These are phyloP conservation scores for Notodonta dromedarius DNA, from an alignment of 2,888 invertebrate species.

Conservation along the genomic window DNA sequence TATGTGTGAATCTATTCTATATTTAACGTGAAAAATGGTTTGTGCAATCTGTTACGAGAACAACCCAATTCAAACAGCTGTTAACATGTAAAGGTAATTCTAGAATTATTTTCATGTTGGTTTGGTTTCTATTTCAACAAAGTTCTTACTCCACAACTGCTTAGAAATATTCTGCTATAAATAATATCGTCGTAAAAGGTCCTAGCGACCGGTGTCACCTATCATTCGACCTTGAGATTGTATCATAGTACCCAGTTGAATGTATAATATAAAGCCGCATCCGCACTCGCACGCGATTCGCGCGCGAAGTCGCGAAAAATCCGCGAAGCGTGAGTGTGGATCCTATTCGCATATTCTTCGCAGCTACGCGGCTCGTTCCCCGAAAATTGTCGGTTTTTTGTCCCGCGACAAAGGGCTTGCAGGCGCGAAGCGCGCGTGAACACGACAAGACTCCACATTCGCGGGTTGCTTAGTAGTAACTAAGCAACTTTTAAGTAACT, in stretches of 20 bases:
- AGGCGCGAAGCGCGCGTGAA: too few species aligned
- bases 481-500: too few species aligned
- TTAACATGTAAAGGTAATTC: constrained; percentile 72
- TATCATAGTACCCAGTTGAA: background rate
- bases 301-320: too few species aligned
- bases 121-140: constrained; percentile 9
- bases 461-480: too few species aligned
- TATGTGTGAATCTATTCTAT: constrained; percentile 15
- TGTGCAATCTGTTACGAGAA: constrained; percentile 38
- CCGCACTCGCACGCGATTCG: too few species aligned
- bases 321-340: too few species aligned
- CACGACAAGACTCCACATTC: too few species aligned
- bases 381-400: too few species aligned
- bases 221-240: constrained; percentile 49
- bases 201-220: constrained; percentile 35
- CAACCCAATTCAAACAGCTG: constrained; percentile 59
- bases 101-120: background rate
- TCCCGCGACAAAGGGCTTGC: too few species aligned
- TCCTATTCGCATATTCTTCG: too few species aligned
- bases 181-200: background rate
- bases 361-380: too few species aligned
- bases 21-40: constrained; percentile 59
- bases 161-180: constrained; percentile 5
- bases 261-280: too few species aligned
- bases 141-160: constrained; percentile 7